Evolutionary conservation across 2,888 invertebrate genomes (phyloP).

Genomic region (Stenodema calcarata): DNA sequence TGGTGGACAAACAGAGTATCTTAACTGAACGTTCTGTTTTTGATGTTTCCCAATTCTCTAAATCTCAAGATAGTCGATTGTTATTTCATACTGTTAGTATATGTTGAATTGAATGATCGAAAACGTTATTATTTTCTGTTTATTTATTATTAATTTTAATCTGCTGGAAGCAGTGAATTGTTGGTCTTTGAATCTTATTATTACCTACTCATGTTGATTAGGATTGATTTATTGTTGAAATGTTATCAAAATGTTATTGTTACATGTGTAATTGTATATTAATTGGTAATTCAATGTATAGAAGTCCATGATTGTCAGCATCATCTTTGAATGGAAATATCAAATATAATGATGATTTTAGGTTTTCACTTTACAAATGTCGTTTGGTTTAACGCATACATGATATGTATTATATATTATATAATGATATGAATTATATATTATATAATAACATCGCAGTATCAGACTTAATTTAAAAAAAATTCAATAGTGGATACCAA

Average conservation of each 20-base stretch:
- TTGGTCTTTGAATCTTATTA: constrained; percentile 11
- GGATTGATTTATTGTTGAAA: constrained; percentile 30
- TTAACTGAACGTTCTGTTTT: background rate
- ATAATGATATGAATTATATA: background rate
- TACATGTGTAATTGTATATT: constrained; percentile 39
- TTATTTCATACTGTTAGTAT: constrained; percentile 9
- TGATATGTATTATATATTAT: background rate
- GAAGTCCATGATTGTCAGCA: constrained; percentile 10
- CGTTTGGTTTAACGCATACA: background rate
- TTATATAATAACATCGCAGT: background rate
- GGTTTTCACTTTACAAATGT: background rate
- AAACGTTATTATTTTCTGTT: background rate
- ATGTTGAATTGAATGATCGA: background rate
- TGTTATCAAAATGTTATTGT: constrained; percentile 38
- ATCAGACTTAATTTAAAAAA: background rate
- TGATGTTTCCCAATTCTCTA: background rate
- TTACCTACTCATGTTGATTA: constrained; percentile 3
- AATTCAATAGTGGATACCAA: background rate
- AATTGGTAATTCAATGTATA: constrained; percentile 34
- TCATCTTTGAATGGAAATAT: background rate
- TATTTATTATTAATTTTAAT: constrained; percentile 14
- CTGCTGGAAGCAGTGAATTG: background rate
- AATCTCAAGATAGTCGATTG: constrained; percentile 12
- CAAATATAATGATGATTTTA: background rate
- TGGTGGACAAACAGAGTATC: background rate